A percentile compares a stretch with the other conserved stretches of the same genome.
These are phyloP conservation scores for Nomada fucata DNA, from an alignment of 2,888 invertebrate species.

Conservation along the genomic window DNA sequence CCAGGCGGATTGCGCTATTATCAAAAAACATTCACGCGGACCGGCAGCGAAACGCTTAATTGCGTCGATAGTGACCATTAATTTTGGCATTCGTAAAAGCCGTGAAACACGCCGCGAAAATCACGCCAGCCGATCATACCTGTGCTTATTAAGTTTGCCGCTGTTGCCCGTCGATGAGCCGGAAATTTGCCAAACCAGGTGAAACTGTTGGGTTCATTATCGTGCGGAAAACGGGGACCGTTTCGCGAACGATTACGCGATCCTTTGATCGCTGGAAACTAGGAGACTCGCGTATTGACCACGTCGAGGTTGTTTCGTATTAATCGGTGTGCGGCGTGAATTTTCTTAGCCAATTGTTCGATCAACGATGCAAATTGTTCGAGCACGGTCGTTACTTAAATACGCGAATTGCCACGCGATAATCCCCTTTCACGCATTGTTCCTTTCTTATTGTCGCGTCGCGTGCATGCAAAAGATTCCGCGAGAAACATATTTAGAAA, in stretches of 20 bases:
- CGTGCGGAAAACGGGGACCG: neutral
- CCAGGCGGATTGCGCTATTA: slow-evolving; percentile 55
- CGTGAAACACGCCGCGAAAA: neutral
- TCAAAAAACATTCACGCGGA: slow-evolving; percentile 51
- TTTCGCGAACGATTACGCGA: neutral
- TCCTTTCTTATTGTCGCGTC: too few species aligned
- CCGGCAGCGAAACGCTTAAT: slow-evolving; percentile 46
- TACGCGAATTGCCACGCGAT: too few species aligned
- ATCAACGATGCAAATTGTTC: too few species aligned
- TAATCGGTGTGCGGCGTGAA: too few species aligned
- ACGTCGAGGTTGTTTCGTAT: neutral
- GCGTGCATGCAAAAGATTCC: too few species aligned
- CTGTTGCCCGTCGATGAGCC: neutral
- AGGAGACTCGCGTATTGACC: neutral
- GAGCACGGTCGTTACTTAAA: too few species aligned
- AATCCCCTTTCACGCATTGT: too few species aligned
- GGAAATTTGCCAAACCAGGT: neutral
- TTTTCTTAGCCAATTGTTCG: too few species aligned
- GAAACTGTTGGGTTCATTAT: slow-evolving; percentile 1
- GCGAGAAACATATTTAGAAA: too few species aligned
- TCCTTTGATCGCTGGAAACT: neutral
- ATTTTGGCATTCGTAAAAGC: slow-evolving; percentile 39
- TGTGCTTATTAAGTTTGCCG: slow-evolving; percentile 26
- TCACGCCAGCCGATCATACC: neutral
- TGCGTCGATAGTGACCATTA: slow-evolving; percentile 53